Evolutionary conservation across 2,797 vertebrate genomes (phyloP), one percentile per base, ranked within the genome.

Genomic region (Merluccius polli): DNA sequence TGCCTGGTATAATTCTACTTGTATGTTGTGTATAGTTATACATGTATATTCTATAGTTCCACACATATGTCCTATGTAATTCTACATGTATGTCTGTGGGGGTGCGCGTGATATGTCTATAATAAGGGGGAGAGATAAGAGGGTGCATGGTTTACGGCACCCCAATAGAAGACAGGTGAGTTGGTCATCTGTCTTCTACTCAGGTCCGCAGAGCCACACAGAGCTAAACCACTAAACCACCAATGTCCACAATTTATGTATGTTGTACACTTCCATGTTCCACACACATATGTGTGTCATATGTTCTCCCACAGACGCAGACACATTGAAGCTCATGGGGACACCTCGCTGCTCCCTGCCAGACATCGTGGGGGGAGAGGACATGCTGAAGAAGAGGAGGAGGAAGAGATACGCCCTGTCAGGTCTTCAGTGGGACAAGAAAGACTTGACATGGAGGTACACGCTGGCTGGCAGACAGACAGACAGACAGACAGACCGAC

Each of bases 311-410:
- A 81, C 77, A 93, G 92, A 93, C 71, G 1, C 0, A 0, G 80
- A 84, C 73, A 93, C 92, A 0, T 1, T 92, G 1, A 83, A 80
- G 78, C 91, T 93, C 81, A 97, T 98, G 95, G 84, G 78, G 0
- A 92, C 81, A 7, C 96, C 95, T 0, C 94, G 96, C 32, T 98
- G 96, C 82, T 96, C 96, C 2, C 91, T 98, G 35, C 96, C 96
- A 0, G 96, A 98, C 9, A 89, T 97, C 21, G 79, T 96, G 10
- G 94, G 94, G 1, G 84, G 82, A 0, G 93, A 94, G 0, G 94
- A 95, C 82, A 89, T 92, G 87, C 89, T 95, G 74, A 91, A 86
- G 27, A 92, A 81, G 21, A 91, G 82, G 59, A 84, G 88, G 16
- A 88, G 85, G 83, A 92, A 87, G 29, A 84, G 95, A 81, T 98